Percentiles rank a stretch among this genome's conserved stretches.
These are phyloP conservation scores for Lichenostomus cassidix DNA, from an alignment of 2,113 vertebrate species.

Conservation along the genomic window DNA sequence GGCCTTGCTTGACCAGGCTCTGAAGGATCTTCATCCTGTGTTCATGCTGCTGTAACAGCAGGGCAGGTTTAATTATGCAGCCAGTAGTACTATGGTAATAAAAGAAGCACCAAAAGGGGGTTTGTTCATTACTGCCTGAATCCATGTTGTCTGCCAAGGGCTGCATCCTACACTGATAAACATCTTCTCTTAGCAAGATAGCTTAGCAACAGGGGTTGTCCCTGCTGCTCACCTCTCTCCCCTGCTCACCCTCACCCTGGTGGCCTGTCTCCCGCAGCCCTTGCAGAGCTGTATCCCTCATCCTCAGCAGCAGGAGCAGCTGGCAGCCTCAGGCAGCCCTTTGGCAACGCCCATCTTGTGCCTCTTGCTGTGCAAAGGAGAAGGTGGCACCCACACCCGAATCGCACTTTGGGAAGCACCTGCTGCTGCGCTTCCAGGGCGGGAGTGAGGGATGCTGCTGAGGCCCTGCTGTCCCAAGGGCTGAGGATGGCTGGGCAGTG, in stretches of 20 bases:
- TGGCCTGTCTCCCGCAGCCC: neutral
- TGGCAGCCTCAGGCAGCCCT: neutral
- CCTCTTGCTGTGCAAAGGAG: fast-evolving
- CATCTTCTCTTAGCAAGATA: neutral
- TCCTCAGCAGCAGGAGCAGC: neutral
- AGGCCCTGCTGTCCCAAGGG: neutral
- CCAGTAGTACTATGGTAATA: neutral
- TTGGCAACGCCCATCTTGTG: neutral
- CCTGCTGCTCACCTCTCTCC: neutral
- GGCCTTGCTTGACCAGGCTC: neutral
- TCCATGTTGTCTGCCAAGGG: neutral
- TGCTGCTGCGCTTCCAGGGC: fast-evolving
- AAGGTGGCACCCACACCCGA: neutral
- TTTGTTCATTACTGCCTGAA: neutral
- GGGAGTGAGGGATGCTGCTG: fast-evolving
- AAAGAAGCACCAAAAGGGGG: neutral
- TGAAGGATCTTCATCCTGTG: neutral
- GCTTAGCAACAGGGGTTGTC: neutral
- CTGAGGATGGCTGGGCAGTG: neutral
- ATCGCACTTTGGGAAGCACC: neutral
- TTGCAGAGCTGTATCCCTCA: neutral
- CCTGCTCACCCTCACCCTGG: neutral
- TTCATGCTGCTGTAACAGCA: fast-evolving
- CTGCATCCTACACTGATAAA: neutral
- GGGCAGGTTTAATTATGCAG: neutral